These are phyloP conservation scores for Pygoscelis adeliae DNA, from an alignment of 2,113 vertebrate species.

Conservation along the genomic window DNA sequence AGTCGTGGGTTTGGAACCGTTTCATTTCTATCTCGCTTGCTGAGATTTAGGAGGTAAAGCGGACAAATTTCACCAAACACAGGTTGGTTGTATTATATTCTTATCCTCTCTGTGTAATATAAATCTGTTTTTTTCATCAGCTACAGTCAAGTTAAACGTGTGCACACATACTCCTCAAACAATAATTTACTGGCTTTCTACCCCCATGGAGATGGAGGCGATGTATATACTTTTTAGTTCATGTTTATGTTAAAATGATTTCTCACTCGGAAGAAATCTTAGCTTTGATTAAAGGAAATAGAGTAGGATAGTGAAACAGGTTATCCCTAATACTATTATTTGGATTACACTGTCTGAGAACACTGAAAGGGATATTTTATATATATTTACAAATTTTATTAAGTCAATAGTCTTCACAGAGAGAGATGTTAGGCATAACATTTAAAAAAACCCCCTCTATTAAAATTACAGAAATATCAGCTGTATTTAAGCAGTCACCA, in stretches of 20 bases:
- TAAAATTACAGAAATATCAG: background rate
- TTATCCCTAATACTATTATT: background rate
- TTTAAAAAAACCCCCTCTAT: background rate
- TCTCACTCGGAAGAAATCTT: constrained; percentile 6
- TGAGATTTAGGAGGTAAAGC: background rate
- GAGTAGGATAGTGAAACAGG: background rate
- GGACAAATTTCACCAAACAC: background rate
- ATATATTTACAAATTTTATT: background rate
- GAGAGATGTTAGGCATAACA: background rate
- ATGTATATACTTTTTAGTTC: background rate
- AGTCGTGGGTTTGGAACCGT: background rate
- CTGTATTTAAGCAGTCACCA: background rate
- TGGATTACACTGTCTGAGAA: background rate
- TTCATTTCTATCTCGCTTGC: background rate
- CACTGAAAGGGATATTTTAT: background rate
- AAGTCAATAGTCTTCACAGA: background rate
- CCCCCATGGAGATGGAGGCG: background rate
- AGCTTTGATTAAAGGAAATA: constrained; percentile 19
- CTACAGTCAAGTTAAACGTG: background rate
- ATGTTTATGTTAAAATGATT: constrained; percentile 47
- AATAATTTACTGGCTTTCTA: background rate
- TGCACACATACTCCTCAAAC: background rate
- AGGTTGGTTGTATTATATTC: background rate
- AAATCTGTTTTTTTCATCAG: background rate
- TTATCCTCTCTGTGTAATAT: background rate